Conservation (phyloP, 53 echinoderm and acorn worm species). For the Luidia sarsii region DNA sequence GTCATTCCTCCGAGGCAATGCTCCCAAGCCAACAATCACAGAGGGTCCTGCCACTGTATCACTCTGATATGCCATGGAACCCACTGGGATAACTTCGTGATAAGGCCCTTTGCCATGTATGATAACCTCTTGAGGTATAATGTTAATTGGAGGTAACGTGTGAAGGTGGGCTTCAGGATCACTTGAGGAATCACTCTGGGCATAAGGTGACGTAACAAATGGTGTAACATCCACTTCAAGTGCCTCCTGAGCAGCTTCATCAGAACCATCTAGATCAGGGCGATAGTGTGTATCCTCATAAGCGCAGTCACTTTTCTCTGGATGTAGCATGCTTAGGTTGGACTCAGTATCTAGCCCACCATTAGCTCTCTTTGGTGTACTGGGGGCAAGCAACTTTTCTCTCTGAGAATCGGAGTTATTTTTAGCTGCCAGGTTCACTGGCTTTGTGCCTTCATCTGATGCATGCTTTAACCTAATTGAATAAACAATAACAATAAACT, state of each 20-base stretch:
- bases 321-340: background rate
- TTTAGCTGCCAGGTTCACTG: constrained; percentile 7
- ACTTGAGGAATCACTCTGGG: constrained; percentile 53
- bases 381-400: constrained; percentile 1
- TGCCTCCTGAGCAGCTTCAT: constrained; percentile 1
- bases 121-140: constrained; percentile 78
- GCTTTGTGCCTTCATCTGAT: constrained; percentile 75
- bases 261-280: background rate
- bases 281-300: background rate
- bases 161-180: constrained; percentile 33
- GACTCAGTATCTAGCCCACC: background rate
- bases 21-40: constrained; percentile 36
- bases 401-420: background rate
- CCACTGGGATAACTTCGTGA: constrained; percentile 49
- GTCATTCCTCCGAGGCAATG: constrained; percentile 55
- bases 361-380: constrained; percentile 5
- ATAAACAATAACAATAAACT: background rate
- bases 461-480: constrained; percentile 85
- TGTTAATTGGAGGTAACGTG: background rate
- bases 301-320: background rate
- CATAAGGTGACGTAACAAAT: constrained; percentile 2
- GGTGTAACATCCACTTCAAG: constrained; percentile 37
- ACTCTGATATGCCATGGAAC: constrained; percentile 46
- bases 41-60: constrained; percentile 37
- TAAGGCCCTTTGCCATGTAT: constrained; percentile 42